These are phyloP conservation scores for Podarcis cretensis DNA, from an alignment of 2,113 vertebrate species.

Conservation along the genomic window DNA sequence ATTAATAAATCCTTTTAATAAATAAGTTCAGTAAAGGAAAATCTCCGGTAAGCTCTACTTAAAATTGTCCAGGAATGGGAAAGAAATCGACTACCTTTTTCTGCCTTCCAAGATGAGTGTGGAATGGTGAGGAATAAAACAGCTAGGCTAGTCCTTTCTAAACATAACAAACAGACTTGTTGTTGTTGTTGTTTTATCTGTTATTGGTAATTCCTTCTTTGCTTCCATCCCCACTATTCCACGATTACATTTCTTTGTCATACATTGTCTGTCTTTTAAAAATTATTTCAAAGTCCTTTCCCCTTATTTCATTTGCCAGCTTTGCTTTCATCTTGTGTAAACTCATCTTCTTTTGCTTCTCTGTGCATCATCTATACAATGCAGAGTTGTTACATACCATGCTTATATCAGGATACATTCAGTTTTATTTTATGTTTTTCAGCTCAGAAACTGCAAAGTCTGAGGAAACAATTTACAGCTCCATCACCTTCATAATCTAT, in stretches of 20 bases:
- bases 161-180: not conserved
- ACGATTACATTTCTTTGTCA: not conserved
- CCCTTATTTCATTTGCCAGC: not conserved
- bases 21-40: not conserved
- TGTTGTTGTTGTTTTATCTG: too few species aligned
- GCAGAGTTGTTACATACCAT: not conserved
- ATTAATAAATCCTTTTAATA: not conserved
- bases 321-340: not conserved
- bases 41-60: too few species aligned
- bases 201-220: not conserved
- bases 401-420: not conserved
- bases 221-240: not conserved
- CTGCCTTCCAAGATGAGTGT: not conserved
- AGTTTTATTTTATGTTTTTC: not conserved
- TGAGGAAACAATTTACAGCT: not conserved
- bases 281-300: not conserved
- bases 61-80: too few species aligned
- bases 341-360: not conserved
- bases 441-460: not conserved
- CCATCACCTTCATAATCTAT: not conserved
- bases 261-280: too few species aligned
- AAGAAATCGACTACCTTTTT: not conserved
- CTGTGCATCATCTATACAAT: not conserved
- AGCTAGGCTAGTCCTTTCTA: not conserved
- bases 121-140: not conserved